Conservation (phyloP, 1,140 invertebrate genomes). For the Apocrypta bakeri region DNA sequence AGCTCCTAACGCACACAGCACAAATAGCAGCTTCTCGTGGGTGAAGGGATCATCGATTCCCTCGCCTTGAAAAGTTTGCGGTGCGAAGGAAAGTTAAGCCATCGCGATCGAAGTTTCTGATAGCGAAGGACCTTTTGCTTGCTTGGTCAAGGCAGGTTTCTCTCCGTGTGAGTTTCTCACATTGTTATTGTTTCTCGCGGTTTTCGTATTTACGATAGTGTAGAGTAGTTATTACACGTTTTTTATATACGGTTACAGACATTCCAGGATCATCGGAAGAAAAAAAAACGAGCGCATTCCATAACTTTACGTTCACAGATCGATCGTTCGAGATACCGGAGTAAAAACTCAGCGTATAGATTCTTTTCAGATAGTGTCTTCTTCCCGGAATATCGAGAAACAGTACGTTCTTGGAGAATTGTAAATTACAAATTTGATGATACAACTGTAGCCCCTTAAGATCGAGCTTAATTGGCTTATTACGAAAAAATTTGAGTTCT, state of each 20-base stretch:
- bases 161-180: neutral
- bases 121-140: constrained; percentile 49
- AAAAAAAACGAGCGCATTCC: neutral
- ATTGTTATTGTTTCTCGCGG: neutral
- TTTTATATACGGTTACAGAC: neutral
- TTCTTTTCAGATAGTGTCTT: neutral
- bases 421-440: constrained; percentile 8
- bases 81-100: neutral
- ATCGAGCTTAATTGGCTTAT: constrained; percentile 13
- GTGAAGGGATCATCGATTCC: neutral
- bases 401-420: neutral
- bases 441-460: neutral
- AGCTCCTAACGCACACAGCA: neutral
- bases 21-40: too few relatives aligned
- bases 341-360: neutral
- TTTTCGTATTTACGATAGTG: neutral
- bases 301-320: neutral
- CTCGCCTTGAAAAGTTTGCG: neutral
- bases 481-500: neutral
- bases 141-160: neutral
- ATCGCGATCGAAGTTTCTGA: constrained; percentile 25
- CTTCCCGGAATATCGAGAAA: neutral
- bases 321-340: neutral
- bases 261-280: neutral
- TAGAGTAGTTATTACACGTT: neutral